Percentiles rank a stretch among this genome's conserved stretches.
Conservation (phyloP, 2,797 vertebrate species). For the Mergus octosetaceus region DNA sequence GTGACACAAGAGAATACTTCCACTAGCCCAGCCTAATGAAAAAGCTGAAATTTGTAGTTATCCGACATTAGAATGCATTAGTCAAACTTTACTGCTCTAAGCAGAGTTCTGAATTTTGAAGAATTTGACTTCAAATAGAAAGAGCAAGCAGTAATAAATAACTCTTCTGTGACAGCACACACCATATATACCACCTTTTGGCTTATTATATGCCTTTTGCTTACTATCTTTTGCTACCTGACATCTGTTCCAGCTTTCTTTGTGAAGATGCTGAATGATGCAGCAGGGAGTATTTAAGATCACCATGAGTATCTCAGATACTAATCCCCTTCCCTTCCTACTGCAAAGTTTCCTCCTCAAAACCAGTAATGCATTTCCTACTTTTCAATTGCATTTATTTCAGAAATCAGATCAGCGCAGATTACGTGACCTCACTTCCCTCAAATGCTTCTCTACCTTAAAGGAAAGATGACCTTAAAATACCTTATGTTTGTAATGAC, state of each 20-base stretch:
- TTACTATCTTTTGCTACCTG: neutral
- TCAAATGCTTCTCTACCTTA: neutral
- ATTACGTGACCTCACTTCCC: neutral
- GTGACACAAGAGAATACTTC: neutral
- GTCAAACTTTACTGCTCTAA: neutral
- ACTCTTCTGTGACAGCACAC: neutral
- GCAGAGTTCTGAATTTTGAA: neutral
- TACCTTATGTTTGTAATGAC: neutral
- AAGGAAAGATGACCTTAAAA: neutral
- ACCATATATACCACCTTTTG: neutral
- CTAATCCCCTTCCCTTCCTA: neutral
- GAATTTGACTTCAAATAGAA: neutral
- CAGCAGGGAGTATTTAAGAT: neutral
- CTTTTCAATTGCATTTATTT: neutral
- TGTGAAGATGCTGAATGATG: neutral
- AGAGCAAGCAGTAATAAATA: neutral
- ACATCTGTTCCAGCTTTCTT: neutral
- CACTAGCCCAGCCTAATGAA: neutral
- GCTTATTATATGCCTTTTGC: neutral
- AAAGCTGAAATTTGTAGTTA: neutral
- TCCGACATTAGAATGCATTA: neutral
- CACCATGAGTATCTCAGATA: neutral
- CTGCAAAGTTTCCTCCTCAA: neutral
- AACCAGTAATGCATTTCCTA: neutral
- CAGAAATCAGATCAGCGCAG: neutral